Evolutionary conservation across 1,140 invertebrate species (phyloP), one percentile per base, ranked within the genome.

Genomic region (Ceratina calcarata): DNA sequence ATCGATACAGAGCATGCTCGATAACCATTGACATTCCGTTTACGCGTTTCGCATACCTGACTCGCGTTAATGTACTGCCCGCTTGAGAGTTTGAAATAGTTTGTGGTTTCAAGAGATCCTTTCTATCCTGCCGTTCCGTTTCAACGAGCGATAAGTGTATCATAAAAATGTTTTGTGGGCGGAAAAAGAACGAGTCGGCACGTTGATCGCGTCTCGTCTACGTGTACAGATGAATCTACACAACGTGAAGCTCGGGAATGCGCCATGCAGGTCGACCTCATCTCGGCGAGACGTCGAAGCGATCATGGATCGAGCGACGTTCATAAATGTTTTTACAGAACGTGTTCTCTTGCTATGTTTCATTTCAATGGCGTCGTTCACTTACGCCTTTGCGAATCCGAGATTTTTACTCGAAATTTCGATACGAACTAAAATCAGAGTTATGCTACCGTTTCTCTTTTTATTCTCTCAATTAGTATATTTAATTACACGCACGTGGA

Each of bases 371-470:
- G 60, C 7, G 62, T 55, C 58, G n/a, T 51, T 60, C 45, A 2
- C 66, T 27, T n/a, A 32, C 68, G 57, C 18, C 57, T 8, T 55
- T 60, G 57, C 57, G 45, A 18, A 55, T 66, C 32, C 73, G 67
- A 78, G 71, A 82, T 82, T 77, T 55, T 24, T 61, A 18, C 68
- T 64, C 60, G 60, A 55, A 55, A 72, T 60, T 64, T 22, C 27
- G 12, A 55, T 78, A 67, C 68, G 64, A 64, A 72, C 57, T 78
- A 71, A 53, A 16, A 67, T 10, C 10, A 45, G 37, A 45, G 37
- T 45, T 45, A 45, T 10, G 6, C 37, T 45, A 45, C 3, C 37
- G 37, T 45, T 45, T 10, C 3, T 45, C 37, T 45, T 6, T 45
- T 45, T 45, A 6, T 45, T 45, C 7, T 45, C 37, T 10, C 10